Evolutionary conservation across 2,888 invertebrate genomes (phyloP), one percentile per base, ranked within the genome.

Genomic region (Drosophila kambysellisi): DNA sequence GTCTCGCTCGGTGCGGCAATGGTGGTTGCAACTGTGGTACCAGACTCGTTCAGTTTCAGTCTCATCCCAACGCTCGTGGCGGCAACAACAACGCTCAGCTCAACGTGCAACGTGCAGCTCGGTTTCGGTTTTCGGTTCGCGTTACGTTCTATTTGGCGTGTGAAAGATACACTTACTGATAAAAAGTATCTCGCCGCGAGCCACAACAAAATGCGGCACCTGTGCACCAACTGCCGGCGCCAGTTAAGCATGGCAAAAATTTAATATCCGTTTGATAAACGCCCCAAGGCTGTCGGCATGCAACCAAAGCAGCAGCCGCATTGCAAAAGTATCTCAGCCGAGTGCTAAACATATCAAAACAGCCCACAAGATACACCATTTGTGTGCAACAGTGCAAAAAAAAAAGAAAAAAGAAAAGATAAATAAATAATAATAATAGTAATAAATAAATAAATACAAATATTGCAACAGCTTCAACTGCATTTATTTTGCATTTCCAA

Each of bases 11-110:
- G 57, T 20, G 53, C 66, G 54, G 63, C 50, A 52, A 68, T 76
- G 68, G 75, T 73, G 67, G 79, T 68, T 76, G 76, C 67, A 51
- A 60, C 81, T 54, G 69, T 74, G 58, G 66, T 70, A 77, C 64
- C 68, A 72, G 70, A 60, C 69, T 64, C 71, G 73, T 41, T 52
- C 79, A 63, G 48, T 72, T 76, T 87, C 81, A 91, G 91, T 89
- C 91, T 91, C 91, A 90, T 82, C 82, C 88, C 88, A 90, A 79
- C 91, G 79, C 82, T 88, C 82, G 90, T 83, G 81, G 77, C 87
- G 85, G 82, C 75, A 88, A 90, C 83, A 91, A 89, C 89, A 81
- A 81, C 81, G 70, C 54, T 71, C 61, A 52, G 56, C 25, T 25
- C 17, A 50, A 50, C 52, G 69, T 58, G 35, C 57, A 61, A 46